Evolutionary conservation across 2,113 vertebrate genomes (phyloP), one percentile per base, ranked within the genome.

Genomic region (Stercorarius parasiticus): DNA sequence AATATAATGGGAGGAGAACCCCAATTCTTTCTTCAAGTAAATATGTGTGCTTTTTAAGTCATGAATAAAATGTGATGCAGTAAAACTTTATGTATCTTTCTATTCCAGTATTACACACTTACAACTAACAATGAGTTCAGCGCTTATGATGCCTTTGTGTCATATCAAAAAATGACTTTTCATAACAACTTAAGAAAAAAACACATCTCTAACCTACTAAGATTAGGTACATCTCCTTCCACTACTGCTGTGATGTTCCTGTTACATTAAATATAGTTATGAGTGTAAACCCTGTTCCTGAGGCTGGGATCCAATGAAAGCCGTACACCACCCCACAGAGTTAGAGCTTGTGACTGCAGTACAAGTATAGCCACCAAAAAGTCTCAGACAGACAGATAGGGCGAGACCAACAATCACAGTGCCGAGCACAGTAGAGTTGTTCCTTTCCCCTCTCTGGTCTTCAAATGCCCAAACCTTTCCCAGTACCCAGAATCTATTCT

Each of bases 191-290:
- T 18, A n/a, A 49, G 65, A 26, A 52, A 71, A 64, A 82, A 3
- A 0, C 26, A 9, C 0, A 0, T 45, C 26, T 85, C 22, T 38
- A 22, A 21, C n/a, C 55, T 59, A 2, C 27, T 47, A 7, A 61
- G 45, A 29, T 25, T 7, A n/a, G 38, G 43, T 40, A 4, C 43
- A 32, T 78, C 59, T 34, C 15, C 52, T 45, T 74, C 58, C 34
- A 19, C n/a, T 30, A 1, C 23, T 77, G 52, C 67, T 62, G 79
- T 42, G 71, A 15, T 61, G 13, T 36, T 85, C 59, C 34, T 74
- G 14, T 17, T n/a, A 5, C 15, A 5, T 20, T 20, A n/a, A 81
- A 38, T 27, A 10, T 0, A 30, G 15, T 13, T 61, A 20, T 4
- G 30, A 32, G 29, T 32, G 64, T 45, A 9, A 47, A 4, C 11